phyloP scores from a whole-genome alignment of 53 echinoderm and acorn worm genomes.

The Patiria pectinifera region DNA sequence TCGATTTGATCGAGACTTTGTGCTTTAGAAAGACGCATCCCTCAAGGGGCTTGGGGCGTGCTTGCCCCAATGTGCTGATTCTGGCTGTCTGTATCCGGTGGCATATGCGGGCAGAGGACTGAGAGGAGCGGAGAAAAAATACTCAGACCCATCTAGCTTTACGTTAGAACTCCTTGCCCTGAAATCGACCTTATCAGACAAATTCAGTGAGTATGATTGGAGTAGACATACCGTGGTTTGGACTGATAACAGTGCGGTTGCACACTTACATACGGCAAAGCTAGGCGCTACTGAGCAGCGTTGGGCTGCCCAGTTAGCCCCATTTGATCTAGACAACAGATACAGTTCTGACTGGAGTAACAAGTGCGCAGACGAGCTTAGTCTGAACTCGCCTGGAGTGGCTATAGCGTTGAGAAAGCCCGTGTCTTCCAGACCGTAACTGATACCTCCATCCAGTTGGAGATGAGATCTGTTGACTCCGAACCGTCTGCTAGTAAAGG shows the following conservation, averaged over 20 bases:
- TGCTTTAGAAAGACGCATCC: slow-evolving; percentile 62
- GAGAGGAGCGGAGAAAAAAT: slow-evolving; percentile 50
- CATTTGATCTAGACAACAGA: slow-evolving; percentile 33
- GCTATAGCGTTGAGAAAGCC: background rate
- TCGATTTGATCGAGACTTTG: slow-evolving; percentile 52
- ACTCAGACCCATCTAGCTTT: slow-evolving; percentile 69
- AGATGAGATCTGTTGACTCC: background rate
- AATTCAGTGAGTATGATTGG: slow-evolving; percentile 60
- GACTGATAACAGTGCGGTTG: slow-evolving; percentile 64
- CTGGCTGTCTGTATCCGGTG: slow-evolving; percentile 49
- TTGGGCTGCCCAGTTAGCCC: slow-evolving; percentile 64
- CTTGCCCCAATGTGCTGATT: slow-evolving; percentile 44
- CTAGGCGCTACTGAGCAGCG: slow-evolving; percentile 65
- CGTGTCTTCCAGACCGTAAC: background rate
- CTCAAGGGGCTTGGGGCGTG: slow-evolving; percentile 53
- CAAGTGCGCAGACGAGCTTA: slow-evolving; percentile 58
- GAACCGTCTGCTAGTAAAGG: background rate
- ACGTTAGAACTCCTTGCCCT: slow-evolving; percentile 66
- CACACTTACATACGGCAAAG: slow-evolving; percentile 49
- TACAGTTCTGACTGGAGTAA: slow-evolving; percentile 55
- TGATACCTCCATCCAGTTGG: background rate
- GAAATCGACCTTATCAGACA: slow-evolving; percentile 73
- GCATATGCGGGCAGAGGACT: slow-evolving; percentile 65
- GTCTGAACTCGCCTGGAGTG: slow-evolving; percentile 17
- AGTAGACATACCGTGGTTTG: slow-evolving; percentile 37